Evolutionary conservation across 1,140 invertebrate genomes (phyloP), one percentile per base, ranked within the genome.

Genomic region (Lutraria rhynchaena): DNA sequence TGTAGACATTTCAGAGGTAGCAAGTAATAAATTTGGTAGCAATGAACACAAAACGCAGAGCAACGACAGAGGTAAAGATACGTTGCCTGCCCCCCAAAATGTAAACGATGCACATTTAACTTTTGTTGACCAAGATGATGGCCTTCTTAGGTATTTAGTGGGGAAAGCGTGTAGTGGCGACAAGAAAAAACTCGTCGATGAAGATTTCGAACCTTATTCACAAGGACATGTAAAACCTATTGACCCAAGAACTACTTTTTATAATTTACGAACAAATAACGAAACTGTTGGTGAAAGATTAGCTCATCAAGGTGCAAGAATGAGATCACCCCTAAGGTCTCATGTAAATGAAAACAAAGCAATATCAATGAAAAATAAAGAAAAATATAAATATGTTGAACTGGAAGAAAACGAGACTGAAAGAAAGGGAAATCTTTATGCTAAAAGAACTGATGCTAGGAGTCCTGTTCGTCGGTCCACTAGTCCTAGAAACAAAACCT

Each of bases 61-160:
- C 5, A 15, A 15, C 5, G 37, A 5, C 15, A 15, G 5, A 15
- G 37, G 37, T 7, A 15, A 15, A 7, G 37, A 7, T 41, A 15
- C 5, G 15, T 15, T 7, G 5, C 5, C 5, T 41, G 37, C 15
- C 5, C 5, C 37, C 5, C 5, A 5, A 44, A 22, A 24, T 37
- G 19, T 65, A 9, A 35, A 65, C 35, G 35, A 65, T 24, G 22
- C 61, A 22, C 61, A 33, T 22, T 65, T 46, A 27, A 65, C 61
- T 4, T n/a, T 3, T 24, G 61, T 65, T 7, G 61, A 65, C 44
- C 35, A 65, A 35, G 61, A 65, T 24, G 61, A 65, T 27, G 61
- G 61, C 4, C 11, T 65, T 24, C 41, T 44, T 22, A 65, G 44
- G 37, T 17, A 7, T 4, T 24, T 65, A 1, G n/a, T n/a, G n/a